Base-by-base conservation (phyloP, 2,888 invertebrate genomes). In the Patella ulyssiponensis region DNA sequence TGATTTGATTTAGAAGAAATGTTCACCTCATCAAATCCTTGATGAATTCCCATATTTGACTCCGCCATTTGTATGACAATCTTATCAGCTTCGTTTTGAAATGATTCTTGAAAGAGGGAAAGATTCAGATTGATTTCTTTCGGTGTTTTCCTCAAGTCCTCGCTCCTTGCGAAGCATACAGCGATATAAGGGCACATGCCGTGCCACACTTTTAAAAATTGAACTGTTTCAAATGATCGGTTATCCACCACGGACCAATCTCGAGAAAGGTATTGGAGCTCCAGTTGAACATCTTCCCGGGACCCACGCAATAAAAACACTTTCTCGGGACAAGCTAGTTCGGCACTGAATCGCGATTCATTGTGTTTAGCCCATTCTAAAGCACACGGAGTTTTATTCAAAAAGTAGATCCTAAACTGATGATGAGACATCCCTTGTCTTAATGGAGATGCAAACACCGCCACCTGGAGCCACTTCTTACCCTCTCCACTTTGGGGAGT, bases 311-410 rank as follows among this genome's bases (percentile, higher is more conserved):
- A 84, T 33, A 87, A 71, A 73, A 86, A 87, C 15, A 82, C 83
- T 52, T 85, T 85, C 27, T 87, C 87, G 1, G 87, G 87, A 69
- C 87, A 86, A 20, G 81, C 79, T 20, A 84, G 76, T 53, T 80
- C 82, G 53, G 82, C 83, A 51, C 84, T 83, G 80, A 84, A 86
- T 33, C 81, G 72, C 53, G 85, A 82, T 82, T 87, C 87, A 76
- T 86, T 85, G 69, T 87, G 85, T 70, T 85, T 87, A 0, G 87
- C 86, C 87, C 87, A 87, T 72, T 87, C 85, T 12, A 87, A 77
- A 1, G 86, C 85, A 76, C 87, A 87, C 3, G 85, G 84, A 3
- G 87, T 87, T 76, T 87, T 87, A 80, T 87, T 87, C 12, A 87
- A 80, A 73, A 87, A 87, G 71, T 87, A 87, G 12, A 86, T 75